Percentiles rank a stretch among this genome's conserved stretches.
phyloP scores from a whole-genome alignment of 2,797 vertebrate species.

The Halcyon leucocephala region DNA sequence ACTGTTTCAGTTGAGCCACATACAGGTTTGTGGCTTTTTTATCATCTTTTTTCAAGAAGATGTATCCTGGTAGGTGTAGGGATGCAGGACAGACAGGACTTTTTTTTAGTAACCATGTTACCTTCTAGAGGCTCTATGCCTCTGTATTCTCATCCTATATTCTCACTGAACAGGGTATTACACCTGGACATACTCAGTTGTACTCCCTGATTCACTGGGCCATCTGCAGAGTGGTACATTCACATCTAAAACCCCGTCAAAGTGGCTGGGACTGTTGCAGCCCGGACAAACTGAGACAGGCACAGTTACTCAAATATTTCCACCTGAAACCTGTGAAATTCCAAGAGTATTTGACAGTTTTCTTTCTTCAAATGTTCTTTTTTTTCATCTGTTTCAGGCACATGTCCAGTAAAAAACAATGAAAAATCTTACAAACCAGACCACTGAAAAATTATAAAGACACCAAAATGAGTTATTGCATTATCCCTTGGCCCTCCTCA shows the following conservation, averaged over 20 bases:
- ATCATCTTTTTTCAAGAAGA: background rate
- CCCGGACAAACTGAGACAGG: background rate
- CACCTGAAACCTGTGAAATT: background rate
- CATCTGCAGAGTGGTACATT: accelerated
- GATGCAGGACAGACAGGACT: background rate
- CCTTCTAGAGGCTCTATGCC: background rate
- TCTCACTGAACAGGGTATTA: background rate
- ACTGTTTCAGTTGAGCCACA: background rate
- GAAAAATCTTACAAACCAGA: background rate
- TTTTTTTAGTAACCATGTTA: background rate
- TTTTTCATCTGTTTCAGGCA: background rate
- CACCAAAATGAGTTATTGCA: background rate
- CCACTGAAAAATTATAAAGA: background rate
- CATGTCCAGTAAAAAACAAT: background rate
- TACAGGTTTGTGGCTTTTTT: background rate
- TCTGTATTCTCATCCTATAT: background rate
- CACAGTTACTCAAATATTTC: background rate
- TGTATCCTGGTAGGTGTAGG: background rate
- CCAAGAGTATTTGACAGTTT: background rate
- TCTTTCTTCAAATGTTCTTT: background rate
- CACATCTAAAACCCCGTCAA: background rate
- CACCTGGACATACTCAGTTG: background rate
- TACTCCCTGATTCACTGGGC: background rate
- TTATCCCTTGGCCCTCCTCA: background rate
- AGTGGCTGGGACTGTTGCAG: background rate